Evolutionary conservation across 2,797 vertebrate genomes (phyloP).

Genomic region (Rhabdophis nuchalis): DNA sequence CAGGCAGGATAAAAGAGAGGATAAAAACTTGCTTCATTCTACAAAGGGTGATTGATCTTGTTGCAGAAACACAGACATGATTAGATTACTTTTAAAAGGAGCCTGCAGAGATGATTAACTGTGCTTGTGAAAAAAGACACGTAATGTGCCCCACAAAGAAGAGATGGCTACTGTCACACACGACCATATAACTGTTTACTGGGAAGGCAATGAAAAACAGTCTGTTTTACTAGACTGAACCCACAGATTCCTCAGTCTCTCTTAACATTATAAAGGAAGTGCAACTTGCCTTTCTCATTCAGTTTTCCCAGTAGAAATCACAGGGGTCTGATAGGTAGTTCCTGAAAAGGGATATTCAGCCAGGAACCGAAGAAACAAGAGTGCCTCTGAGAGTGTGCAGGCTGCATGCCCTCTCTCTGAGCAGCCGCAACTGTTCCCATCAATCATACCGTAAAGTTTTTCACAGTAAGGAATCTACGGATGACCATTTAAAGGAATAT

Average conservation of each 20-base stretch:
- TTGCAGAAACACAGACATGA: slow-evolving; percentile 9
- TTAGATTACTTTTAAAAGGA: slow-evolving; percentile 19
- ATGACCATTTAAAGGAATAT: neutral
- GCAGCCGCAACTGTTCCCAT: neutral
- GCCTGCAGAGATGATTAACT: slow-evolving; percentile 20
- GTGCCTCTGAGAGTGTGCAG: neutral
- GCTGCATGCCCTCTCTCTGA: neutral
- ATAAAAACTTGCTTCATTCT: neutral
- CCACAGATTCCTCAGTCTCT: no score
- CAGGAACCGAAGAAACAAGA: neutral
- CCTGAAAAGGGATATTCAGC: neutral
- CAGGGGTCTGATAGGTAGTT: neutral
- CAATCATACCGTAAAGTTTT: neutral
- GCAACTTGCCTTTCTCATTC: neutral
- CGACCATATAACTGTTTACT: neutral
- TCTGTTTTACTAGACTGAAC: neutral
- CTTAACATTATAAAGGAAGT: neutral
- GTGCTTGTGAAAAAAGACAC: neutral
- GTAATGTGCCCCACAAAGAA: neutral
- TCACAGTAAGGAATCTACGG: no score
- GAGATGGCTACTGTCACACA: neutral
- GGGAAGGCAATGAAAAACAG: neutral
- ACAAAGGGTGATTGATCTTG: neutral
- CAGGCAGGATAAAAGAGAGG: neutral
- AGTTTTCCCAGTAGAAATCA: neutral